Evolutionary conservation across 2,113 vertebrate genomes (phyloP).

Genomic region (Gallinago jamesoni): DNA sequence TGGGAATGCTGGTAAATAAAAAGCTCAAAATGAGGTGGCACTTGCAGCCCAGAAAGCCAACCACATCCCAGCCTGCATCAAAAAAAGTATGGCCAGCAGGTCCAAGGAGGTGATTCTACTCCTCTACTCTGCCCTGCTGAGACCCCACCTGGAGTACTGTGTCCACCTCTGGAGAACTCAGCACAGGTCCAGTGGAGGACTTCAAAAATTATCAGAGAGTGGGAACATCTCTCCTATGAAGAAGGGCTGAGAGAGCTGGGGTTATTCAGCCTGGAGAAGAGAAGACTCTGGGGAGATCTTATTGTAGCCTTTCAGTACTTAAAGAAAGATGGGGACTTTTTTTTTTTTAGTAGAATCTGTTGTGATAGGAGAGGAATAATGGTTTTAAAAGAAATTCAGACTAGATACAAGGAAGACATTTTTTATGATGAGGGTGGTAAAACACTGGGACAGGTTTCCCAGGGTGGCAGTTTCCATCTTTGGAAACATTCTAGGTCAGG

Average conservation of each 20-base stretch:
- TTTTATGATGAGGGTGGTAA: neutral
- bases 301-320: neutral
- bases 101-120: neutral
- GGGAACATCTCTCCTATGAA: neutral
- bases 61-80: neutral
- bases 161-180: neutral
- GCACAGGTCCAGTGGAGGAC: neutral
- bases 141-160: neutral
- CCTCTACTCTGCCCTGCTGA: neutral
- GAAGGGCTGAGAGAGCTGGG: neutral
- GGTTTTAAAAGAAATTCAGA: neutral
- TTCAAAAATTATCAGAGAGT: neutral
- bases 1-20: neutral
- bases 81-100: neutral
- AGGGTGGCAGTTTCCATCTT: neutral
- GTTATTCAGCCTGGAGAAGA: neutral
- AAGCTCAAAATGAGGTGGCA: neutral
- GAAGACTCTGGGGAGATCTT: neutral
- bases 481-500: neutral
- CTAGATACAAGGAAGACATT: neutral
- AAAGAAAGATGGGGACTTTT: neutral
- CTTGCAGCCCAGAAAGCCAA: neutral
- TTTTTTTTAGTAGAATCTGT: neutral
- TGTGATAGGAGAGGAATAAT: neutral
- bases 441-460: neutral